These are phyloP conservation scores for Aldabrachelys gigantea DNA, from an alignment of 2,113 vertebrate species.

Conservation along the genomic window DNA sequence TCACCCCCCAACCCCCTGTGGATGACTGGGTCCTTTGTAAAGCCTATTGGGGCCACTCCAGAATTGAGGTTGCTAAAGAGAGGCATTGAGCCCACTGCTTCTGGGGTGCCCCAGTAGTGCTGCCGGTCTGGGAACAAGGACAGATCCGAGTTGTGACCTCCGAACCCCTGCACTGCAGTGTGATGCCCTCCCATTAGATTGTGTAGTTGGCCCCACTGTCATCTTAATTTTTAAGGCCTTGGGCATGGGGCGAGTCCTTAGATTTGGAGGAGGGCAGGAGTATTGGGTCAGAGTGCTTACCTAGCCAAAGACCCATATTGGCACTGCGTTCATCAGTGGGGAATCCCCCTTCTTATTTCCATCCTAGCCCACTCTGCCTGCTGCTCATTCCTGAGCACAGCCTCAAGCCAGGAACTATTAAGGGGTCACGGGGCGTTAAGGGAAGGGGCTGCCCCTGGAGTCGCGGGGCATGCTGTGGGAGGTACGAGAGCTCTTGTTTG, in stretches of 20 bases:
- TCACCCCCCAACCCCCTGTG: not conserved
- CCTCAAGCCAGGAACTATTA: not conserved
- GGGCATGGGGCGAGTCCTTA: too few species aligned
- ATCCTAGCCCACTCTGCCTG: not conserved
- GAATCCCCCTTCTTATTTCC: not conserved
- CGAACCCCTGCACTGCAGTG: too few species aligned
- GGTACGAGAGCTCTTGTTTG: not conserved
- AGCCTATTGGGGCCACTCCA: not conserved
- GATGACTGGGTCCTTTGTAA: not conserved
- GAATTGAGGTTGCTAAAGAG: not conserved
- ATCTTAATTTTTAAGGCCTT: too few species aligned
- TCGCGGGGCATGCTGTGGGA: not conserved
- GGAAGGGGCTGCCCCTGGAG: too few species aligned
- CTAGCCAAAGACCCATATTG: not conserved
- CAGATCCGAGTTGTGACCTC: too few species aligned
- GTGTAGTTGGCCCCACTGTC: too few species aligned
- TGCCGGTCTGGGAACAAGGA: too few species aligned
- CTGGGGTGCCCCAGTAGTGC: not conserved
- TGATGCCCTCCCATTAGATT: too few species aligned
- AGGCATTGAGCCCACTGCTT: not conserved
- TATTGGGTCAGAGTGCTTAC: too few species aligned
- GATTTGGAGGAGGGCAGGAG: too few species aligned
- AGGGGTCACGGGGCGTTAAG: too few species aligned
- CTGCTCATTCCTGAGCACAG: not conserved
- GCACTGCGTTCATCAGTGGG: not conserved